These are phyloP conservation scores for Calephelis nemesis DNA, from an alignment of 1,140 invertebrate species.

Conservation along the genomic window DNA sequence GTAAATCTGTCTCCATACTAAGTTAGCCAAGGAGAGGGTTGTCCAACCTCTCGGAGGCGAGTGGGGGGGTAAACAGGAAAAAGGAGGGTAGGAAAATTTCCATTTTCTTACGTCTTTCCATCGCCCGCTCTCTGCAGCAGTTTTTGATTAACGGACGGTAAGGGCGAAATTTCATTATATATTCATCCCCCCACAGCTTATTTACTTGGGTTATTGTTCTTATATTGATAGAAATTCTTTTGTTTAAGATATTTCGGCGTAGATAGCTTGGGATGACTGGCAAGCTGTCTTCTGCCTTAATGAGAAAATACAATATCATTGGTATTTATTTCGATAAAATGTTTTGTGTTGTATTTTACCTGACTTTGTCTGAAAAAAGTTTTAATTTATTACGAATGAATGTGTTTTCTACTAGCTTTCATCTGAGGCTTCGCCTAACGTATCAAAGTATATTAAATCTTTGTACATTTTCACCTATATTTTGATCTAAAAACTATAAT, in stretches of 20 bases:
- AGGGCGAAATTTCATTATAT: constrained; percentile 76
- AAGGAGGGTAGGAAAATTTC: constrained; percentile 78
- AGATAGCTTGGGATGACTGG: constrained; percentile 13
- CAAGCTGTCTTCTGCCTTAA: not conserved
- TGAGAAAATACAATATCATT: constrained; percentile 8
- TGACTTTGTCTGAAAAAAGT: too few species aligned
- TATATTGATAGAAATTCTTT: constrained; percentile 42
- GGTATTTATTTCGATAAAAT: constrained; percentile 1
- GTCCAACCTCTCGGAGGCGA: constrained; percentile 61
- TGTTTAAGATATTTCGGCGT: constrained; percentile 32
- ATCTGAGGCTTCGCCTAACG: too few species aligned
- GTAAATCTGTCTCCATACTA: constrained; percentile 38
- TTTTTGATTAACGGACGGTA: constrained; percentile 76
- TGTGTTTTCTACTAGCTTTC: too few species aligned
- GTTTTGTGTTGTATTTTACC: not conserved
- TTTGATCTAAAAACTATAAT: too few species aligned
- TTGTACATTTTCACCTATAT: too few species aligned
- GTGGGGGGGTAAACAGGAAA: constrained; percentile 67
- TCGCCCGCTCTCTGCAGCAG: constrained; percentile 65
- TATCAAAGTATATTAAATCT: too few species aligned
- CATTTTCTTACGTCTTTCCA: constrained; percentile 77
- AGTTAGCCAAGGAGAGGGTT: constrained; percentile 47
- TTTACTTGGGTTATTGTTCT: constrained; percentile 55
- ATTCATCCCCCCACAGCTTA: constrained; percentile 69
- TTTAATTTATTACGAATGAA: too few species aligned